Conservation (phyloP, 30 jellyfish, hydroid and myxozoan species). For the Aurelia aurita region DNA sequence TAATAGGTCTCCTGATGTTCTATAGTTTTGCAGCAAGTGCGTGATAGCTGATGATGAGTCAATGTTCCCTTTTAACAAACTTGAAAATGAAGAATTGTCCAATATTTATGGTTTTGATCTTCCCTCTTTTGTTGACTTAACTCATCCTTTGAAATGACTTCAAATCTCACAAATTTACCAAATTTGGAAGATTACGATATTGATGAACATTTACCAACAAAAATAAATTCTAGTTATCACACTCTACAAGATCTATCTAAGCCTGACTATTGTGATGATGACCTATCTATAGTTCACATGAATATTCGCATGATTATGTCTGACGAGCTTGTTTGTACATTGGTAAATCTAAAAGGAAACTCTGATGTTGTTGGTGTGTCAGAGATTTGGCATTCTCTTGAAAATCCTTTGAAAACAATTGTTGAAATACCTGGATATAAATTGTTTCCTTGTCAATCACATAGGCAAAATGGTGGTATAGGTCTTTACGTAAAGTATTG, state of each 20-base stretch:
- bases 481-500: slow-evolving; percentile 36
- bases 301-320: slow-evolving; percentile 51
- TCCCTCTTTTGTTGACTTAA: slow-evolving; percentile 45
- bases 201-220: slow-evolving; percentile 53
- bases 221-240: slow-evolving; percentile 24
- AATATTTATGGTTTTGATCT: too few species aligned
- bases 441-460: slow-evolving; percentile 22
- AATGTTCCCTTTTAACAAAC: slow-evolving; percentile 48
- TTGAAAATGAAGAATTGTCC: slow-evolving; percentile 37
- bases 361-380: slow-evolving; percentile 40
- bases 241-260: slow-evolving; percentile 47
- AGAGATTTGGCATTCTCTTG: slow-evolving; percentile 37
- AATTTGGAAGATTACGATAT: slow-evolving; percentile 49
- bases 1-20: slow-evolving; percentile 60
- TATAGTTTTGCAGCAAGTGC: slow-evolving; percentile 57
- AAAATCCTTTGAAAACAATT: slow-evolving; percentile 27
- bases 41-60: slow-evolving; percentile 36
- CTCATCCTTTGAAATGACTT: slow-evolving; percentile 57
- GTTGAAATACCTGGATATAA: slow-evolving; percentile 35
- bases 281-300: slow-evolving; percentile 37
- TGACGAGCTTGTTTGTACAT: slow-evolving; percentile 37
- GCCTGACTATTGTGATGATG: slow-evolving; percentile 8
- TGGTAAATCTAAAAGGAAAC: slow-evolving; percentile 26
- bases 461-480: slow-evolving; percentile 41
- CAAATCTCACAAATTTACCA: slow-evolving; percentile 54